Conservation (phyloP, 1,140 invertebrate species). For the Thaumatotibia leucotreta region DNA sequence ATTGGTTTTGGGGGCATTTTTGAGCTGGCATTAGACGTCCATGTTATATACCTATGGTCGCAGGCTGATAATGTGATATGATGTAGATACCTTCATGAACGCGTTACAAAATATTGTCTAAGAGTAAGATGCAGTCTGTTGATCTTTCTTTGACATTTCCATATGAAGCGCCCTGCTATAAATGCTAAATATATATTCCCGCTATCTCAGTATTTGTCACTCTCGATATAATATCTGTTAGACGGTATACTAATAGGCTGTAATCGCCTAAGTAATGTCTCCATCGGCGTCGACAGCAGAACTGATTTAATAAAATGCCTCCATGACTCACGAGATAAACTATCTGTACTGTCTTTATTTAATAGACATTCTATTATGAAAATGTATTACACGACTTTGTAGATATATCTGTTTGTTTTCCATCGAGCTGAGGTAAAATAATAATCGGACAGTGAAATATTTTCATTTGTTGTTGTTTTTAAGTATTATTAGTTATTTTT, state of each 20-base stretch:
- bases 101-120: too few relatives aligned
- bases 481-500: too few relatives aligned
- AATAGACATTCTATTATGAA: neutral
- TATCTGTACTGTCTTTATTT: neutral
- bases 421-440: too few relatives aligned
- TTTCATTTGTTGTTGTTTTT: too few relatives aligned
- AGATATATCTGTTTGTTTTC: neutral
- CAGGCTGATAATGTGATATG: too few relatives aligned
- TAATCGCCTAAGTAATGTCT: slow-evolving; percentile 2
- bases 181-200: neutral
- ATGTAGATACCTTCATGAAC: too few relatives aligned
- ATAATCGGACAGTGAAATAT: too few relatives aligned
- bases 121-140: too few relatives aligned
- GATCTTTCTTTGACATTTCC: too few relatives aligned
- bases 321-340: neutral
- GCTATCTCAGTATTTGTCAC: neutral
- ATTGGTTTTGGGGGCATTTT: too few relatives aligned
- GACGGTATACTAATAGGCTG: neutral
- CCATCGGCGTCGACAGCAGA: neutral
- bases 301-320: neutral
- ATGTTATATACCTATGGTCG: too few relatives aligned
- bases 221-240: neutral
- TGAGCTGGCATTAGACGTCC: too few relatives aligned
- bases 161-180: neutral
- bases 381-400: neutral